These are phyloP conservation scores for Syngnathoides biaculeatus DNA, from an alignment of 2,113 vertebrate genomes.

Conservation along the genomic window DNA sequence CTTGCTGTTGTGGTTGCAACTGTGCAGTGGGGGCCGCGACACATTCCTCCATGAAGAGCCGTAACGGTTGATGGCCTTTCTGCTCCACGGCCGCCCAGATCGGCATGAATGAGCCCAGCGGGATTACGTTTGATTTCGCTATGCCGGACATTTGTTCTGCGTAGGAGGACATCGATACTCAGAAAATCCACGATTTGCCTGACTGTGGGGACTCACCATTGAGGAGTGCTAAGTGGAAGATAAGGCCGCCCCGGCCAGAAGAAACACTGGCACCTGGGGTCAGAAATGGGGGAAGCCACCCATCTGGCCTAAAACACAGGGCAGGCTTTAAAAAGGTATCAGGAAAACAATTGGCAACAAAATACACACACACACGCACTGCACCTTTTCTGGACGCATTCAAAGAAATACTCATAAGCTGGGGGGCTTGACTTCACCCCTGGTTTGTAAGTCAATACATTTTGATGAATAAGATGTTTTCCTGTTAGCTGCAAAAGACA, in stretches of 20 bases:
- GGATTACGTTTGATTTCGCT: slow-evolving; percentile 50
- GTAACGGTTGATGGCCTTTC: slow-evolving; percentile 68
- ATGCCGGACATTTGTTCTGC: slow-evolving; percentile 61
- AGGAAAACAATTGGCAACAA: not conserved
- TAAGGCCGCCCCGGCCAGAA: slow-evolving; percentile 50
- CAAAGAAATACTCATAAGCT: slow-evolving; percentile 35
- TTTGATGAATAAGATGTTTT: slow-evolving; percentile 52
- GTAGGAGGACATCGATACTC: not conserved
- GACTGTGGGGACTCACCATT: slow-evolving; percentile 47
- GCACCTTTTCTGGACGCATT: slow-evolving; percentile 61
- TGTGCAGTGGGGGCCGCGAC: slow-evolving; percentile 54
- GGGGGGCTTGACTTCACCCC: slow-evolving; percentile 26
- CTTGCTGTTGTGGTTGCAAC: slow-evolving; percentile 26
- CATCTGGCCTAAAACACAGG: slow-evolving; percentile 39
- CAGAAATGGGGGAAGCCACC: slow-evolving; percentile 34
- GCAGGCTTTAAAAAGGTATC: not conserved
- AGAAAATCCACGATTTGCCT: too few species aligned
- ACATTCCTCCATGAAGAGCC: slow-evolving; percentile 74
- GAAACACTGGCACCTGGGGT: slow-evolving; percentile 39
- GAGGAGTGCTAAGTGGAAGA: slow-evolving; percentile 68
- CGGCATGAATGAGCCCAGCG: slow-evolving; percentile 71
- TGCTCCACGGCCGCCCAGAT: slow-evolving; percentile 70
- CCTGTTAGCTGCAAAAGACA: slow-evolving; percentile 48
- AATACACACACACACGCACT: too few species aligned
- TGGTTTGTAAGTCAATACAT: slow-evolving; percentile 58